Evolutionary conservation across 2,888 invertebrate genomes (phyloP).

Genomic region (Zonitis immaculata): DNA sequence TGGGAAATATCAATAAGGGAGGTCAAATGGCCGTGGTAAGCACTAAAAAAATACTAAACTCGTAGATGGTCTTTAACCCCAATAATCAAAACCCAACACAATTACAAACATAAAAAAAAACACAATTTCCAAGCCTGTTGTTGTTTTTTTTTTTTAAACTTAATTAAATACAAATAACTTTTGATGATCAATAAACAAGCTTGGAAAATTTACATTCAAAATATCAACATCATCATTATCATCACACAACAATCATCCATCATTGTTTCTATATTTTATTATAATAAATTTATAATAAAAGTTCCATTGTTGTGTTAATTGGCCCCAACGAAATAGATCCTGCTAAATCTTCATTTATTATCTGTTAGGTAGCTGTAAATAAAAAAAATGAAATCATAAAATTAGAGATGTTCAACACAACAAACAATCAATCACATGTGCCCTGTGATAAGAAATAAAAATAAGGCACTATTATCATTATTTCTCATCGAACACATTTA

Average conservation of each 20-base stretch:
- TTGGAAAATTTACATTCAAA: conserved; percentile 6
- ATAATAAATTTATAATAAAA: no score
- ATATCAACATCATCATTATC: not conserved
- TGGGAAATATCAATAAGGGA: conserved; percentile 97
- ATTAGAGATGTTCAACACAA: conserved; percentile 31
- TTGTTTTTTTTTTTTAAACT: not conserved
- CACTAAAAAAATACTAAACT: conserved; percentile 65
- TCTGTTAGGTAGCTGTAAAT: conserved; percentile 38
- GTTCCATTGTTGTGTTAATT: not conserved
- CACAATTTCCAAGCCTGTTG: conserved; percentile 15
- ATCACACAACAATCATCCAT: not conserved
- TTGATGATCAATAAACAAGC: conserved; percentile 8
- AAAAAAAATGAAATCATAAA: conserved; percentile 43
- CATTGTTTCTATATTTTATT: not conserved
- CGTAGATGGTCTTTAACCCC: conserved; percentile 15
- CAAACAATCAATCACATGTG: conserved; percentile 10
- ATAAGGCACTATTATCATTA: conserved; percentile 2
- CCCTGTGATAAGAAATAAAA: conserved; percentile 8
- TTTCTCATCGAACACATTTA: conserved; percentile 14
- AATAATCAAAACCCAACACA: no score
- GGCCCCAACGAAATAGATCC: not conserved
- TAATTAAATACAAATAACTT: not conserved
- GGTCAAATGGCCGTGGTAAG: conserved; percentile 97
- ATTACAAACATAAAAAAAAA: conserved; percentile 4
- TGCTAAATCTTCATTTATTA: conserved; percentile 12